A percentile compares a stretch with the other conserved stretches of the same genome.
Conservation (phyloP, 2,113 vertebrate species). For the pig (Sus scrofa) region DNA sequence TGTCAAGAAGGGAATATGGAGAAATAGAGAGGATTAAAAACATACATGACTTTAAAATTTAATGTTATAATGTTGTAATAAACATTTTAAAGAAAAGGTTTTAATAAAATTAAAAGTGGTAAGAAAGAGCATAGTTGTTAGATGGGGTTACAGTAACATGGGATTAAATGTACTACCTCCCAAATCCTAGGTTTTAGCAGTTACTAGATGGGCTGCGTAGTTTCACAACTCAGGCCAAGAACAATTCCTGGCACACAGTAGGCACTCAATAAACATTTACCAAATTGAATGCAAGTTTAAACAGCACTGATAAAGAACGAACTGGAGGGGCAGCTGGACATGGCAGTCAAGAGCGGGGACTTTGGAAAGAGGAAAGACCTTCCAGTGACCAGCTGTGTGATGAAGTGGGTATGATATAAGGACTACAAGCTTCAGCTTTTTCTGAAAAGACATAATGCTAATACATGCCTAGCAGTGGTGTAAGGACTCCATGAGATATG, state of each 20-base stretch:
- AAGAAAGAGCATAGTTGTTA: background rate
- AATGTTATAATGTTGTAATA: conserved; percentile 37
- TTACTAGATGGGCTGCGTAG: background rate
- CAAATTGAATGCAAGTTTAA: conserved; percentile 22
- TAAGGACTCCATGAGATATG: background rate
- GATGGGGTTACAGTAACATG: background rate
- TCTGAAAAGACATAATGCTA: background rate
- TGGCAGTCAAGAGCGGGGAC: background rate
- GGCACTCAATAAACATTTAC: conserved; percentile 39
- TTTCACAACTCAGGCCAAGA: conserved; percentile 14
- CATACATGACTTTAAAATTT: background rate
- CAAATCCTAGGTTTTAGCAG: background rate
- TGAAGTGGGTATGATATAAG: background rate
- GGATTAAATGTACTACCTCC: background rate
- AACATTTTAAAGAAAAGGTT: conserved; percentile 52
- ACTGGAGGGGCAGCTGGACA: background rate
- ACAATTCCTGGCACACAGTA: conserved; percentile 28
- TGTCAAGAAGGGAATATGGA: background rate
- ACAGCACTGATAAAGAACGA: conserved; percentile 29
- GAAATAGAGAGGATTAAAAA: background rate
- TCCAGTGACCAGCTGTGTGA: background rate
- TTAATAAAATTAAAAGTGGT: conserved; percentile 48
- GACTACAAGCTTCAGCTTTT: background rate
- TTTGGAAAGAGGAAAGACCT: background rate
- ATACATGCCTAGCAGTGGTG: background rate